phyloP scores from a whole-genome alignment of 2,113 vertebrate genomes.

The Nematolebias whitei region DNA sequence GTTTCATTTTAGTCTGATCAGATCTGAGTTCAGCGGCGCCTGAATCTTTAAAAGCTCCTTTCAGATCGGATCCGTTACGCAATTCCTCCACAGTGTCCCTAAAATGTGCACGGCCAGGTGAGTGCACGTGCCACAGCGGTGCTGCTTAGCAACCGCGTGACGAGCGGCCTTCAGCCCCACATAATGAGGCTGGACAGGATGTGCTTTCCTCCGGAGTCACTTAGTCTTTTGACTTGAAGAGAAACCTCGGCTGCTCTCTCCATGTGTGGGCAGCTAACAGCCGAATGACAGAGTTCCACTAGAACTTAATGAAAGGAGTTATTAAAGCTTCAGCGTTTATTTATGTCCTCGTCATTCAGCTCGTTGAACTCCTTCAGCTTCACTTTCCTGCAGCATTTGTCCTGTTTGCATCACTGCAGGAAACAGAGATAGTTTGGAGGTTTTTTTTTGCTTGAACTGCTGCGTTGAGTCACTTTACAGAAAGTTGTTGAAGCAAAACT shows the following conservation, averaged over 20 bases:
- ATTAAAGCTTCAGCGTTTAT: slow-evolving; percentile 23
- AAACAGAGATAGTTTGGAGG: no score
- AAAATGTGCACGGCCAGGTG: slow-evolving; percentile 46
- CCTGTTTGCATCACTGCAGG: no score
- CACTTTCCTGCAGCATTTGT: no score
- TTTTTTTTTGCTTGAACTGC: no score
- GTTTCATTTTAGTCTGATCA: background rate
- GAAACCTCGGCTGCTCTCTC: slow-evolving; percentile 19
- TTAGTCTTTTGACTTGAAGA: slow-evolving; percentile 46
- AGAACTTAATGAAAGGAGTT: slow-evolving; percentile 23
- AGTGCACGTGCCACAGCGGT: slow-evolving; percentile 53
- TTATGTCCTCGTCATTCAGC: slow-evolving; percentile 32
- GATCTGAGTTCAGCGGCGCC: background rate
- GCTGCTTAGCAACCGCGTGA: slow-evolving; percentile 78
- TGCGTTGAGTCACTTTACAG: no score
- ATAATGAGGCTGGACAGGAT: slow-evolving; percentile 67
- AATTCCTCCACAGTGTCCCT: slow-evolving; percentile 30
- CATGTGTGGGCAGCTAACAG: slow-evolving; percentile 27
- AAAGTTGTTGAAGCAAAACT: no score
- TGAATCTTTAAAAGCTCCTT: no score
- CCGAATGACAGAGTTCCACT: slow-evolving; percentile 41
- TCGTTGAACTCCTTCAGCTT: slow-evolving; percentile 51
- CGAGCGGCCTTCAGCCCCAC: slow-evolving; percentile 54
- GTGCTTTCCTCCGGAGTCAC: slow-evolving; percentile 53
- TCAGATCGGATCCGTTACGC: slow-evolving; percentile 17